These are phyloP conservation scores for Drosophila sucinea DNA, from an alignment of 1,140 invertebrate species.

Conservation along the genomic window DNA sequence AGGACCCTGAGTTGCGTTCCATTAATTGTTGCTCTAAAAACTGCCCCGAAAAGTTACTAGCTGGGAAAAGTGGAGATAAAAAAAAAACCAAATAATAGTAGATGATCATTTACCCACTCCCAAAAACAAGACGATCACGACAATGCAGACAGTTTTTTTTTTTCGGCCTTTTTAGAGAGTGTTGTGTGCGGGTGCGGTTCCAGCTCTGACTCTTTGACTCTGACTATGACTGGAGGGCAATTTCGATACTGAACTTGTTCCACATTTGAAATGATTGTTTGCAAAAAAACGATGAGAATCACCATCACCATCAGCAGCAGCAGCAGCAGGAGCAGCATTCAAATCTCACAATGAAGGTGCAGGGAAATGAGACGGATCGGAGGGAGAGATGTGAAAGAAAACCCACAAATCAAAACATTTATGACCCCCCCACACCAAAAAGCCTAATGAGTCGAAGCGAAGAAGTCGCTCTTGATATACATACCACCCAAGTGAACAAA, in stretches of 20 bases:
- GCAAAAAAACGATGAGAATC: conserved; percentile 49
- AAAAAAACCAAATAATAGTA: conserved; percentile 15
- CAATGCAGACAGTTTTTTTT: conserved; percentile 20
- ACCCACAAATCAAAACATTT: conserved; percentile 78
- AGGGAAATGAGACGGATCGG: neutral
- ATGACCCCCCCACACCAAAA: conserved; percentile 36
- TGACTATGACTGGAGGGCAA: conserved; percentile 40
- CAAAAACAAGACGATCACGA: conserved; percentile 61
- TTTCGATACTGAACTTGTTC: conserved; percentile 80
- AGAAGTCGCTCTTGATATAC: conserved; percentile 29
- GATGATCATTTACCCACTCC: conserved; percentile 50
- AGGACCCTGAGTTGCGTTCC: conserved; percentile 52
- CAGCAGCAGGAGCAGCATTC: conserved; percentile 7
- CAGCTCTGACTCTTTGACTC: conserved; percentile 19
- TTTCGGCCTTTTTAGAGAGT: conserved; percentile 35
- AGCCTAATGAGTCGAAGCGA: conserved; percentile 60
- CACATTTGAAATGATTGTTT: conserved; percentile 76
- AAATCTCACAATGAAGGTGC: neutral
- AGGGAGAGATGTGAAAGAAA: conserved; percentile 4
- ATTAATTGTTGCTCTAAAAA: conserved; percentile 69
- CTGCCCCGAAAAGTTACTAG: conserved; percentile 37
- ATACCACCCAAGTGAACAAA: conserved; percentile 76
- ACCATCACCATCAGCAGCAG: neutral
- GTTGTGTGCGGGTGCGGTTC: conserved; percentile 50
- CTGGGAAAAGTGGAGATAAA: conserved; percentile 40